Conservation (phyloP, 2,888 invertebrate genomes). For the Oxytorus armatus region DNA sequence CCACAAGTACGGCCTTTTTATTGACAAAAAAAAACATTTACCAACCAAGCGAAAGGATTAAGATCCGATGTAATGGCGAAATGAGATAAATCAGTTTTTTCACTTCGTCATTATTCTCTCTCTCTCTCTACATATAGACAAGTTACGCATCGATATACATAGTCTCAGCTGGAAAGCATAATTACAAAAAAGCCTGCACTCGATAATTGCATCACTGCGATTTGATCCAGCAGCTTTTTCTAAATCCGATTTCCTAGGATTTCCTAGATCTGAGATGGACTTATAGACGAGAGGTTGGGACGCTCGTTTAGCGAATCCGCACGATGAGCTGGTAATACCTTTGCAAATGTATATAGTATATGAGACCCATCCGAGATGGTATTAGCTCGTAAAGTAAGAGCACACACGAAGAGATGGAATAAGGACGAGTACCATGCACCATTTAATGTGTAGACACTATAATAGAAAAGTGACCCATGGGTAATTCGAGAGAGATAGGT, state of each 20-base stretch:
- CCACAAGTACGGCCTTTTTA: neutral
- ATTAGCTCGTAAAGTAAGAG: constrained; percentile 58
- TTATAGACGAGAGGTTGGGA: constrained; percentile 37
- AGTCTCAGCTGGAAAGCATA: constrained; percentile 27
- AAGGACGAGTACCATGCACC: constrained; percentile 15
- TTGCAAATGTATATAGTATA: constrained; percentile 23
- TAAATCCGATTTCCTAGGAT: constrained; percentile 46
- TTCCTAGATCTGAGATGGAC: constrained; percentile 60
- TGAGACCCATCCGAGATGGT: constrained; percentile 57
- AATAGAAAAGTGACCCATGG: constrained; percentile 15
- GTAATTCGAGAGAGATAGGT: constrained; percentile 13
- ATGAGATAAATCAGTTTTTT: constrained; percentile 47
- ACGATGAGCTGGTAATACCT: constrained; percentile 8
- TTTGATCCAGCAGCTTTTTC: constrained; percentile 62
- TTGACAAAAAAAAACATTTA: neutral
- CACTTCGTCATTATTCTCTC: constrained; percentile 7
- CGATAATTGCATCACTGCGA: constrained; percentile 60
- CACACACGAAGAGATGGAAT: constrained; percentile 49
- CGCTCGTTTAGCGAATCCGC: constrained; percentile 35
- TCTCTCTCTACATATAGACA: neutral
- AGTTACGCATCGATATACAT: neutral
- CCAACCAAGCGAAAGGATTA: neutral
- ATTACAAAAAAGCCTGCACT: constrained; percentile 35
- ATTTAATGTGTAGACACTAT: neutral
- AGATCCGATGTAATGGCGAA: constrained; percentile 2